Evolutionary conservation across 2,113 vertebrate genomes (phyloP), one percentile per base, ranked within the genome.

Genomic region (Hystrix cristata): DNA sequence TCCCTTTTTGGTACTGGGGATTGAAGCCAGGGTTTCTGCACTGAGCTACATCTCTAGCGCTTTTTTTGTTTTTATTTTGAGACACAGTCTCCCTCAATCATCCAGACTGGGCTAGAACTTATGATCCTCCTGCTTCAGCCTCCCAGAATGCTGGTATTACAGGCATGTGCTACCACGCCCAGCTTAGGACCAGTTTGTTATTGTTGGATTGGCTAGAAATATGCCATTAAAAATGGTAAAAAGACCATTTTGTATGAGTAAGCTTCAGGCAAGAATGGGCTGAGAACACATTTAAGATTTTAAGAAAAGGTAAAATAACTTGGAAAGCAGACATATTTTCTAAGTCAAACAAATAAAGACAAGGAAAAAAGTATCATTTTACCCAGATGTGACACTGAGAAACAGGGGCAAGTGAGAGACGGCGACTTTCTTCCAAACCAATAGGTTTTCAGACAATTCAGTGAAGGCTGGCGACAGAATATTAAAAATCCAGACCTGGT

Each of bases 301-400:
- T 55, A 93, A 88, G 91, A 79, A 93, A 96, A 78, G 71, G 59
- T 86, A 67, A 83, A 84, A 94, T 13, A 51, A 88, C 31, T 67
- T 74, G 18, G 74, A 94, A 79, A 62, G 59, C 64, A 67, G 78
- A 82, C 9, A 51, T 1, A 21, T 81, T 93, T 93, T 83, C 72
- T 51, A 87, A 92, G 84, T 93, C 12, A 83, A 81, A 84, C 11
- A 85, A 85, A 74, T 15, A 79, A 62, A 74, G 8, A n/a, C 16
- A 55, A 60, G 3, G 2, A 0, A 7, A 23, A 38, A 18, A 43
- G 46, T 34, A 34, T 82, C 62, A 18, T 19, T 10, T 65, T 57
- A 21, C 23, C 21, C 51, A 86, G 67, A 80, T 46, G 59, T 59
- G 94, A 95, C 69, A 91, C 2, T 29, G 0, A 43, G 62, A 51